A percentile compares a stretch with the other conserved stretches of the same genome.
Conservation (phyloP, 2,113 vertebrate genomes). For the Rhinopomastus cyanomelas region DNA sequence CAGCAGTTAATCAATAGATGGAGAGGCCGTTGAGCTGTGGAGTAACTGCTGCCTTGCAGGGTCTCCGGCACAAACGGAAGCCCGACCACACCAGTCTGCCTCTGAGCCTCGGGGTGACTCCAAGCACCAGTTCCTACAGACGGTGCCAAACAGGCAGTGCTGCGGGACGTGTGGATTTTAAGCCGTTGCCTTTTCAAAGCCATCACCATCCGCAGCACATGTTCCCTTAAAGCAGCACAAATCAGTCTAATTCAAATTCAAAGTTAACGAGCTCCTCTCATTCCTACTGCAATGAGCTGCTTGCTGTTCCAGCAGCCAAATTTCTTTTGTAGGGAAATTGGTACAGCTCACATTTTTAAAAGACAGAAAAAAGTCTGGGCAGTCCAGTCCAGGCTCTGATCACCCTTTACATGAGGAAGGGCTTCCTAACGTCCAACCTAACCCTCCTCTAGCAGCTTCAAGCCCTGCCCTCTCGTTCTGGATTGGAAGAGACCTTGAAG, state of each 20-base stretch:
- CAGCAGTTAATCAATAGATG: fast-evolving
- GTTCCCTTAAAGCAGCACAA: background rate
- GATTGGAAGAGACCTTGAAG: no score
- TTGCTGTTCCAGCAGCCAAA: background rate
- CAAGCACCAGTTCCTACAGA: background rate
- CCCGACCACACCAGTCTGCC: background rate
- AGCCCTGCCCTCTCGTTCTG: no score
- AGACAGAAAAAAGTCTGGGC: background rate
- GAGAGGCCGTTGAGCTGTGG: fast-evolving
- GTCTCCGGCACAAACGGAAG: background rate
- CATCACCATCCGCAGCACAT: fast-evolving
- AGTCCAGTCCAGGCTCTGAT: no score
- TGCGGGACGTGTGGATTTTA: fast-evolving
- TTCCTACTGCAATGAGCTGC: background rate
- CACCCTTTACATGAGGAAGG: no score
- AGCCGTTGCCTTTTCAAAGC: background rate
- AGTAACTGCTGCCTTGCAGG: no score
- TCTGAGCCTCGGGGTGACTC: background rate
- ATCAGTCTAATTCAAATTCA: background rate
- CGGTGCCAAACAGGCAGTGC: background rate
- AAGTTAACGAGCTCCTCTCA: background rate
- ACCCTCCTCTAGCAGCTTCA: no score
- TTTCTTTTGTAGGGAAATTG: background rate
- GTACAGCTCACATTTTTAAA: background rate
- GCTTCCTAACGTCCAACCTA: no score